Conservation (phyloP, 1,140 invertebrate genomes). For the Philopotamus ludificatus region DNA sequence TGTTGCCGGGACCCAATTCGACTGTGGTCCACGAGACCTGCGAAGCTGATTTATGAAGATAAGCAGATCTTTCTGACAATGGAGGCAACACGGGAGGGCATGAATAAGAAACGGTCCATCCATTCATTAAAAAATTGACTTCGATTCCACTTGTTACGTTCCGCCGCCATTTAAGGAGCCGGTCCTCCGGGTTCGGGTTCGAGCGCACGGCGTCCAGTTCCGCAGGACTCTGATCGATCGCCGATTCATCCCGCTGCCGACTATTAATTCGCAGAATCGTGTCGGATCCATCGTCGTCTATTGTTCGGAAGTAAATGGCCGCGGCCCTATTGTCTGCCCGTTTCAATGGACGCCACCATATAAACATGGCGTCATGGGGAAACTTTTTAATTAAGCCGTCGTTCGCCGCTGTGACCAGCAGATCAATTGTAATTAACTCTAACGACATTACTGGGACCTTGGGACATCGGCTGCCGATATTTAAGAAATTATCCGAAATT, state of each 20-base stretch:
- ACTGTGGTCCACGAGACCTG: no score
- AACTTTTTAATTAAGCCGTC: slow-evolving; percentile 22
- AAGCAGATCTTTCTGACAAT: no score
- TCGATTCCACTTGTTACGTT: slow-evolving; percentile 10
- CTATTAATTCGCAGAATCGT: neutral
- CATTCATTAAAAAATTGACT: slow-evolving; percentile 26
- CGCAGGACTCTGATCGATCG: no score
- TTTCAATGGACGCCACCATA: slow-evolving; percentile 5
- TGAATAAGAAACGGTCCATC: neutral
- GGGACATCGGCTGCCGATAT: no score
- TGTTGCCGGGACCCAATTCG: no score
- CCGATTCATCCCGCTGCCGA: no score
- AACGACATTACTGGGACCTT: no score
- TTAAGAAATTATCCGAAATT: no score
- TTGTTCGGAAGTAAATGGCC: neutral
- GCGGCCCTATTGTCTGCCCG: neutral
- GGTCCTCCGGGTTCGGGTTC: no score
- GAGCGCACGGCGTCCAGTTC: no score
- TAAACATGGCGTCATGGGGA: slow-evolving; percentile 17
- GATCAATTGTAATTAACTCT: neutral
- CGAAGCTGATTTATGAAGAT: no score
- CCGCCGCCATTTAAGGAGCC: slow-evolving; percentile 10
- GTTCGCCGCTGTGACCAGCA: slow-evolving; percentile 2
- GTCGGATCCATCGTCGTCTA: neutral
- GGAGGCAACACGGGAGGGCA: slow-evolving; percentile 1